Percentiles rank a stretch among this genome's conserved stretches.
Evolutionary conservation across 1,140 invertebrate species (phyloP).

Genomic region (Augochlora pura): DNA sequence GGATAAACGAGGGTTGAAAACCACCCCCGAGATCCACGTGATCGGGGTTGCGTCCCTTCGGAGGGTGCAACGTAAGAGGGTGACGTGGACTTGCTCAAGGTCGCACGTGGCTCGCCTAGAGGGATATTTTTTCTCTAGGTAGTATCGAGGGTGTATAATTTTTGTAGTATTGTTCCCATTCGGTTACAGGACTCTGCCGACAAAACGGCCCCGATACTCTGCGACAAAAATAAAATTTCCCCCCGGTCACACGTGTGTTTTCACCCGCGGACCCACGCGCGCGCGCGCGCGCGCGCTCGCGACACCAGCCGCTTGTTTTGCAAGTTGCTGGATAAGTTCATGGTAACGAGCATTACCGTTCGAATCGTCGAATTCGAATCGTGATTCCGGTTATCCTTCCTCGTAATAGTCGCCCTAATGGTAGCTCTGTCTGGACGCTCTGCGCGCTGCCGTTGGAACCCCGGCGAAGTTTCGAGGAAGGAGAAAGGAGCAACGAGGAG

Average conservation of each 20-base stretch:
- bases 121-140: constrained; percentile 50
- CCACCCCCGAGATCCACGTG: constrained; percentile 57
- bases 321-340: not conserved
- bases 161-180: constrained; percentile 11
- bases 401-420: not conserved
- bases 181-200: not conserved
- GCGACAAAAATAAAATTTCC: too few species aligned
- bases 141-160: constrained; percentile 26
- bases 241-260: not conserved
- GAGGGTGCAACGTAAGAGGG: constrained; percentile 57
- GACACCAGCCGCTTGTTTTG: too few species aligned
- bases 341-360: not conserved
- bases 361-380: not conserved
- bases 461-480: constrained; percentile 41
- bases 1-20: constrained; percentile 59
- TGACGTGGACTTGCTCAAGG: constrained; percentile 71
- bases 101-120: constrained; percentile 71
- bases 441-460: not conserved
- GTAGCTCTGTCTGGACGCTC: not conserved
- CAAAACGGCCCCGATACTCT: not conserved
- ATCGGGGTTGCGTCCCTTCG: constrained; percentile 64
- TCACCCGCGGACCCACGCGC: too few species aligned
- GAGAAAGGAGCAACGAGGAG: constrained; percentile 59
- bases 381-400: not conserved
- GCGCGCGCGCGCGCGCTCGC: too few species aligned